Evolutionary conservation across 2,888 invertebrate species (phyloP).

Genomic region (Agrotis clavis): DNA sequence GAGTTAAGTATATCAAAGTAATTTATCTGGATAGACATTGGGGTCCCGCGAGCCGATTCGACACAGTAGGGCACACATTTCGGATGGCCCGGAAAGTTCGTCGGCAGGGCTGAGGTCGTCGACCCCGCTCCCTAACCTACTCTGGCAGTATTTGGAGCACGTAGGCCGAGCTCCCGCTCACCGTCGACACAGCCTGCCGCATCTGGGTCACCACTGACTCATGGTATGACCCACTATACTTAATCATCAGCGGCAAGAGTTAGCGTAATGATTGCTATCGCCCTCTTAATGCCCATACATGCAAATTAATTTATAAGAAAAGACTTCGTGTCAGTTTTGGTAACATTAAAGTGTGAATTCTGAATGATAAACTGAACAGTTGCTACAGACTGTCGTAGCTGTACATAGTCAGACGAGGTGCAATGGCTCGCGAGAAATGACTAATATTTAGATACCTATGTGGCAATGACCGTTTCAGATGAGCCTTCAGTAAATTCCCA

Average conservation of each 20-base stretch:
- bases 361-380: constrained; percentile 16
- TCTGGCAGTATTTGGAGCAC: constrained; percentile 87
- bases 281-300: constrained; percentile 63
- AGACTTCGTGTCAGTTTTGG: constrained; percentile 21
- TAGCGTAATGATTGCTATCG: constrained; percentile 64
- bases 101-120: constrained; percentile 80
- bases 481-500: constrained; percentile 23
- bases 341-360: constrained; percentile 17
- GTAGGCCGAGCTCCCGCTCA: constrained; percentile 81
- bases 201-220: constrained; percentile 88
- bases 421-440: constrained; percentile 12
- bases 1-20: constrained; percentile 33
- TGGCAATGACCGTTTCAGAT: constrained; percentile 35
- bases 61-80: constrained; percentile 65
- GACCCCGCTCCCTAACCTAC: constrained; percentile 90
- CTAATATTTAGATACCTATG: constrained; percentile 24
- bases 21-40: constrained; percentile 53
- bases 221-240: constrained; percentile 81
- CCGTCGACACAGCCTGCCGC: constrained; percentile 84
- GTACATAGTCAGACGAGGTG: constrained; percentile 4
- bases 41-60: constrained; percentile 48
- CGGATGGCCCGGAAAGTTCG: constrained; percentile 80
- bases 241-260: constrained; percentile 80
- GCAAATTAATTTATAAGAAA: constrained; percentile 60
- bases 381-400: constrained; percentile 7